Percentiles rank a stretch among this genome's conserved stretches.
These are phyloP conservation scores for Ips nitidus DNA, from an alignment of 1,140 invertebrate genomes.

Conservation along the genomic window DNA sequence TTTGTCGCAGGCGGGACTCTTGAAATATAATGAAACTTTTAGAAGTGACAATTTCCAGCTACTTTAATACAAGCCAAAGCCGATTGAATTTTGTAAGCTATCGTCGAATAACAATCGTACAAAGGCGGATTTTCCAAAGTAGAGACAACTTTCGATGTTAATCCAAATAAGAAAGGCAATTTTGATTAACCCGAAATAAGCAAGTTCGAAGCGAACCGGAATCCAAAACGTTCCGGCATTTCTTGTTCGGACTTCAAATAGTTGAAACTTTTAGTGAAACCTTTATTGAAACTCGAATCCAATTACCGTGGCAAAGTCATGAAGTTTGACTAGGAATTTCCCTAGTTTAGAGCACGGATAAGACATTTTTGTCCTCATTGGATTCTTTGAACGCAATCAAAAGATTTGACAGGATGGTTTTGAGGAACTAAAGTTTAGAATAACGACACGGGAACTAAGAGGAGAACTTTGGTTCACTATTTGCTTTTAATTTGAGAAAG, in stretches of 20 bases:
- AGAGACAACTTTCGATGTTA: slow-evolving; percentile 1
- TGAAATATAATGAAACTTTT: slow-evolving; percentile 23
- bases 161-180: slow-evolving; percentile 9
- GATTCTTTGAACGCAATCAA: background rate
- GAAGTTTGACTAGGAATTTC: slow-evolving; percentile 9
- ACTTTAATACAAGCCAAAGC: background rate
- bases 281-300: slow-evolving; percentile 18
- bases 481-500: no score
- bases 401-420: background rate
- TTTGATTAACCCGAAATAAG: slow-evolving; percentile 24
- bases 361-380: slow-evolving; percentile 3
- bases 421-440: no score
- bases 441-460: no score
- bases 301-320: slow-evolving; percentile 10
- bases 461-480: no score
- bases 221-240: slow-evolving; percentile 18
- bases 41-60: slow-evolving; percentile 21
- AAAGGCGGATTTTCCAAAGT: background rate
- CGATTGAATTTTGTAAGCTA: background rate
- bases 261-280: slow-evolving; percentile 16
- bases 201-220: slow-evolving; percentile 11
- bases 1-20: slow-evolving; percentile 21
- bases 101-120: no score
- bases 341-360: slow-evolving; percentile 5
- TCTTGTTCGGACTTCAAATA: slow-evolving; percentile 17